Percentiles rank a stretch among this genome's conserved stretches.
Conservation (phyloP, 2,113 vertebrate species). For the Leuciscus idus region DNA sequence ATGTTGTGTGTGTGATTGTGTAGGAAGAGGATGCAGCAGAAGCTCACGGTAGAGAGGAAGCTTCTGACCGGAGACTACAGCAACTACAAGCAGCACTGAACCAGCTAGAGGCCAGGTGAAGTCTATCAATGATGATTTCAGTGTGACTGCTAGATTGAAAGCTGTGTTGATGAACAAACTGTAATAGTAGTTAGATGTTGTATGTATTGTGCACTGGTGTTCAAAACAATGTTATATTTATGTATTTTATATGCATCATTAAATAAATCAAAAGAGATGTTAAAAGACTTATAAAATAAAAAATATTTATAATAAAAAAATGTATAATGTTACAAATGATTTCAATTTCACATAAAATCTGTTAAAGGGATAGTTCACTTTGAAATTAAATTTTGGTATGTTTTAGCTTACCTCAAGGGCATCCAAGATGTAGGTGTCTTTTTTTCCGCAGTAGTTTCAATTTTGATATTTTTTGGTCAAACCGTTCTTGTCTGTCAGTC, state of each 20-base stretch:
- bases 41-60: constrained; percentile 82
- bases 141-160: neutral
- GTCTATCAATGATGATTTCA: neutral
- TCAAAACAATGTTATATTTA: too few relatives aligned
- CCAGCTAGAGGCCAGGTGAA: constrained; percentile 86
- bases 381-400: too few relatives aligned
- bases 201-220: too few relatives aligned
- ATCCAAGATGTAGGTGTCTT: too few relatives aligned
- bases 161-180: too few relatives aligned
- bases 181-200: too few relatives aligned
- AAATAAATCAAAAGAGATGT: neutral
- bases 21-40: constrained; percentile 83
- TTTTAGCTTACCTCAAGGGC: too few relatives aligned
- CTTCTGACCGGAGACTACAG: constrained; percentile 81
- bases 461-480: too few relatives aligned
- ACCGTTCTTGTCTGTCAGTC: too few relatives aligned
- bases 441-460: too few relatives aligned
- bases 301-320: neutral
- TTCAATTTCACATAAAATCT: neutral
- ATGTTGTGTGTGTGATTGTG: constrained; percentile 42
- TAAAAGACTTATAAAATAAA: neutral
- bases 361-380: too few relatives aligned
- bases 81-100: constrained; percentile 83
- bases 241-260: too few relatives aligned
- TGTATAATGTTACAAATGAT: neutral